phyloP scores from a whole-genome alignment of 2,797 vertebrate genomes.

The Halcyon chelicuti region DNA sequence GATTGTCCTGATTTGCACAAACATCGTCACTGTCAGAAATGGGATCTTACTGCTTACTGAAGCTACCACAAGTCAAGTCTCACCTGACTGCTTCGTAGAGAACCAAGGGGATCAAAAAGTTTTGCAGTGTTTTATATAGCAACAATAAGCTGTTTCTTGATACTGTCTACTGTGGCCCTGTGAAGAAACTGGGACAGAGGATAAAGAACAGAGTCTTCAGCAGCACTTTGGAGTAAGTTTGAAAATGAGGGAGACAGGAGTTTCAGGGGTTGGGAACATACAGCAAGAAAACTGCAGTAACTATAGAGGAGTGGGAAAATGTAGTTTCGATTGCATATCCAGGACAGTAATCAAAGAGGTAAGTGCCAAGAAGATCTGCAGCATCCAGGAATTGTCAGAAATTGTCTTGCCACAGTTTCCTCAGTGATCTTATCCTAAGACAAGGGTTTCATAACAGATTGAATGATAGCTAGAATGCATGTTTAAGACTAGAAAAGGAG shows the following conservation, averaged over 20 bases:
- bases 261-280: constrained; percentile 20
- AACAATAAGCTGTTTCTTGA: neutral
- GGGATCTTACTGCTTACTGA: neutral
- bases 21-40: neutral
- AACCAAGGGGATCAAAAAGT: neutral
- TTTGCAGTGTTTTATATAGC: neutral
- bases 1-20: neutral
- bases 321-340: constrained; percentile 48
- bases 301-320: constrained; percentile 26
- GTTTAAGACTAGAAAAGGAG: neutral
- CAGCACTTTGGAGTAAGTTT: neutral
- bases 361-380: constrained; percentile 37
- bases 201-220: neutral
- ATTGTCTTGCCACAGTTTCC: constrained; percentile 44
- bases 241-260: neutral
- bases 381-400: constrained; percentile 29
- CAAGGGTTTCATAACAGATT: constrained; percentile 39
- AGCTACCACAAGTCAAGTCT: neutral
- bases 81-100: neutral
- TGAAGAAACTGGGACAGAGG: neutral
- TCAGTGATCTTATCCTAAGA: constrained; percentile 41
- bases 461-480: neutral
- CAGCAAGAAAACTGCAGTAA: neutral
- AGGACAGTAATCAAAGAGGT: constrained; percentile 28
- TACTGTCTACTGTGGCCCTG: neutral